Evolutionary conservation across 1,140 invertebrate genomes (phyloP).

Genomic region (Cotesia chilonis): DNA sequence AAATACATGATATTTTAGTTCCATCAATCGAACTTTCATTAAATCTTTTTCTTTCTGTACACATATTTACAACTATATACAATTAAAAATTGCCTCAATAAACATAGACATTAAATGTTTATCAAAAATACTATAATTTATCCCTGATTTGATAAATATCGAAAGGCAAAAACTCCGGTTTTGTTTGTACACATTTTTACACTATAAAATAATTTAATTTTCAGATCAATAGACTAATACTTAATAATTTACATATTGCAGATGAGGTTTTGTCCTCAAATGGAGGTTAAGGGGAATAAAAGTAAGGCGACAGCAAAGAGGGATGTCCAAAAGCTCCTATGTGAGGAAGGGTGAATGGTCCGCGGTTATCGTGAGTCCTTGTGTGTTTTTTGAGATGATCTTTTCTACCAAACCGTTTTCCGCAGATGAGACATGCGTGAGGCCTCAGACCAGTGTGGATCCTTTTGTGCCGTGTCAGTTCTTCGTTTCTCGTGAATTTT

Average conservation of each 20-base stretch:
- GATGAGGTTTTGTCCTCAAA: conserved; percentile 31
- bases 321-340: conserved; percentile 44
- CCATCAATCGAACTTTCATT: too few relatives aligned
- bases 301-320: conserved; percentile 22
- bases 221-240: too few relatives aligned
- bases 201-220: conserved; percentile 12
- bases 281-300: conserved; percentile 24
- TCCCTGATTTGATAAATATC: not conserved
- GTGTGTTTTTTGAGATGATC: conserved; percentile 88
- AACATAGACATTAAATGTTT: not conserved
- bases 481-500: conserved; percentile 92
- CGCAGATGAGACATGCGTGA: conserved; percentile 80
- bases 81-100: not conserved
- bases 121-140: not conserved
- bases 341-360: conserved; percentile 42
- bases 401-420: conserved; percentile 88
- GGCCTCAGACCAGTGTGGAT: conserved; percentile 88
- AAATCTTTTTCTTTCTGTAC: not conserved
- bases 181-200: not conserved
- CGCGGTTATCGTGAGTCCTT: conserved; percentile 71
- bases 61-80: not conserved
- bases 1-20: too few relatives aligned
- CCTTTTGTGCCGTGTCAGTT: conserved; percentile 88
- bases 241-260: too few relatives aligned
- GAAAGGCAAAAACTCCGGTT: too few relatives aligned